A percentile compares a stretch with the other conserved stretches of the same genome.
Evolutionary conservation across 2,797 vertebrate species (phyloP).

Genomic region (Chelidonichthys spinosus): DNA sequence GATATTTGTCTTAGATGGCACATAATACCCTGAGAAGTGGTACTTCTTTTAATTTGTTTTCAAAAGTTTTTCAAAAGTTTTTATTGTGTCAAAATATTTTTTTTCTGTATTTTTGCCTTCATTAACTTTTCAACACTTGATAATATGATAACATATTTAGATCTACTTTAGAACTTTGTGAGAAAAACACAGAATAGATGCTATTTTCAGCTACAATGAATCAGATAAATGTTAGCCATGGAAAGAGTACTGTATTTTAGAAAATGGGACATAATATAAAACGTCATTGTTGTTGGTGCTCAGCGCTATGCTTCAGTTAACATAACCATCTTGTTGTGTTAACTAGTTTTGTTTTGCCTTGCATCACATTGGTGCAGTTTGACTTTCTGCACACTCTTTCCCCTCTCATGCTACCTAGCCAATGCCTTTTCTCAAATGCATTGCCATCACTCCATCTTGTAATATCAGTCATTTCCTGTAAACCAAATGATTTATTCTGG

Average conservation of each 20-base stretch:
- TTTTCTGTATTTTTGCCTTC: background rate
- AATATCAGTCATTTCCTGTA: background rate
- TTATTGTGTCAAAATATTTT: background rate
- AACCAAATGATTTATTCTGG: background rate
- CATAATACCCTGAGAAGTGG: background rate
- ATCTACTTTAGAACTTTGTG: background rate
- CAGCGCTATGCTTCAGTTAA: background rate
- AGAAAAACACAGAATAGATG: background rate
- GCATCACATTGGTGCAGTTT: background rate
- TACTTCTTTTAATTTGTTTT: background rate
- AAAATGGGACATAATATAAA: background rate
- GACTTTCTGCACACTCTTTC: background rate
- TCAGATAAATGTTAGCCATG: background rate
- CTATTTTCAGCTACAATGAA: background rate
- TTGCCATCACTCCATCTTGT: background rate
- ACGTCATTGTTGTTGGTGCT: background rate
- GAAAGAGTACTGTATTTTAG: background rate
- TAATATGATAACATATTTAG: background rate
- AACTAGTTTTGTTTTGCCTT: background rate
- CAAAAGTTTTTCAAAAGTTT: conserved; percentile 3
- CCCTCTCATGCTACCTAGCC: background rate
- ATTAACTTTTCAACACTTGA: background rate
- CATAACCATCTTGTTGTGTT: background rate
- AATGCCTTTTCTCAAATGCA: background rate
- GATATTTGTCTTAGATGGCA: background rate